A percentile compares a stretch with the other conserved stretches of the same genome.
Evolutionary conservation across 1,140 invertebrate species (phyloP).

Genomic region (Chironomus striatipennis): DNA sequence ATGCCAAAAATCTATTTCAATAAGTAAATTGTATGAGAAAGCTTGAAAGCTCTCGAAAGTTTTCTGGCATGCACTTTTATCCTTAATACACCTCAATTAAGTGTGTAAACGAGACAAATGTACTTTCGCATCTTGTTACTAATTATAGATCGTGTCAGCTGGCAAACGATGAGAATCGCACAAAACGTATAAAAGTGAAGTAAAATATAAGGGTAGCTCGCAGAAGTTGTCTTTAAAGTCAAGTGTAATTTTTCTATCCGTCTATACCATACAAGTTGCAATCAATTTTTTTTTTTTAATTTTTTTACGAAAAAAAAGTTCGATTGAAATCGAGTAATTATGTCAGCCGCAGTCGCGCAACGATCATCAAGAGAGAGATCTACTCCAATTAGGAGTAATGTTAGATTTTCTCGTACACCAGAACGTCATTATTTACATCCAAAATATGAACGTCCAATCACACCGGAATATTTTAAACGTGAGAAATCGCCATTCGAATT

Average conservation of each 20-base stretch:
- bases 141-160: neutral
- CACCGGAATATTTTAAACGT: constrained; percentile 3
- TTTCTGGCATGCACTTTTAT: neutral
- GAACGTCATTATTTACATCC: constrained; percentile 17
- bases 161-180: neutral
- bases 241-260: neutral
- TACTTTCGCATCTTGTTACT: neutral
- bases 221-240: neutral
- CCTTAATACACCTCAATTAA: neutral
- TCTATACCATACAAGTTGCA: constrained; percentile 3
- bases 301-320: neutral
- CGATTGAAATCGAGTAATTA: neutral
- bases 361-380: constrained; percentile 3
- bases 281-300: neutral
- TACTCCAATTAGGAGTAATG: neutral
- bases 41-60: neutral
- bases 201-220: neutral
- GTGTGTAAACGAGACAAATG: constrained; percentile 10
- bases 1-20: neutral
- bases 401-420: neutral
- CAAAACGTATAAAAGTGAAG: neutral
- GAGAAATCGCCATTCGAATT: constrained; percentile 40
- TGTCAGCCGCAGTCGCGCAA: neutral
- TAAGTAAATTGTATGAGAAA: neutral
- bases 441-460: neutral